Percentiles rank a stretch among this genome's conserved stretches.
Evolutionary conservation across 1,140 invertebrate genomes (phyloP).

Genomic region (Drosophila lacteicornis): DNA sequence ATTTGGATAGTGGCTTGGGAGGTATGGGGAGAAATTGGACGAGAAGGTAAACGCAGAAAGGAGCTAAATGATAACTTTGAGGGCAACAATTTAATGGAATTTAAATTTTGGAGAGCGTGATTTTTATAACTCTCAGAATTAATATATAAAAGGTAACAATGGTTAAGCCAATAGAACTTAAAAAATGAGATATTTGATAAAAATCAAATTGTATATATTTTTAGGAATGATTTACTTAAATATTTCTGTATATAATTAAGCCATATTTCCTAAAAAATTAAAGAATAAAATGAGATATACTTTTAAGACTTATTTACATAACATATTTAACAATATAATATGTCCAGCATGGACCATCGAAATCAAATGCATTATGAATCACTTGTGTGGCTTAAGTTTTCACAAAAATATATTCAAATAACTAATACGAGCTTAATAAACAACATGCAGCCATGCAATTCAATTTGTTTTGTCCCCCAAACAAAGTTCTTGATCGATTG

Average conservation of each 20-base stretch:
- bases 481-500: constrained; percentile 30
- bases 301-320: not conserved
- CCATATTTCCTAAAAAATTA: no score
- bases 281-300: not conserved
- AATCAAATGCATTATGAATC: not conserved
- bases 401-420: constrained; percentile 8
- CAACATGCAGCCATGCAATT: constrained; percentile 6
- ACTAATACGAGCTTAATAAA: constrained; percentile 29
- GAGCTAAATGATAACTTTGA: not conserved
- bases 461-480: constrained; percentile 22
- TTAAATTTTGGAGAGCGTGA: constrained; percentile 10
- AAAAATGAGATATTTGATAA: no score
- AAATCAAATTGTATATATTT: not conserved
- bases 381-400: constrained; percentile 1
- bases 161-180: no score
- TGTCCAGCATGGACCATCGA: not conserved
- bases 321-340: no score
- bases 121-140: not conserved
- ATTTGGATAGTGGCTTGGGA: constrained; percentile 4
- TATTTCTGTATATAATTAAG: not conserved
- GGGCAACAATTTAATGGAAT: not conserved
- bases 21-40: not conserved
- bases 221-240: not conserved
- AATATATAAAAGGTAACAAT: not conserved
- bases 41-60: not conserved